Base-by-base conservation (phyloP, 2,888 invertebrate species). In the Rotaria socialis region DNA sequence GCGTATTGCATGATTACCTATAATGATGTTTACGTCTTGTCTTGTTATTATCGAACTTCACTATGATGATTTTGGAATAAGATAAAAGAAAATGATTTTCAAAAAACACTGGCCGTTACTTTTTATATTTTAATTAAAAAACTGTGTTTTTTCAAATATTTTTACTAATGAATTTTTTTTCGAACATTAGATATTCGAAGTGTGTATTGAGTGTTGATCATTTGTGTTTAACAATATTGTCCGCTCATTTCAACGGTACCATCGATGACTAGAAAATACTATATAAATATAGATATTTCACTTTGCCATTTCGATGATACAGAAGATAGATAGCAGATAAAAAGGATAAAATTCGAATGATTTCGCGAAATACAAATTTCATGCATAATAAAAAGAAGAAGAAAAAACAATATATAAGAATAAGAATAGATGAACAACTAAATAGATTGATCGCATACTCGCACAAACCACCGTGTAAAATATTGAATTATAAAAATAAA, bases 381-480 rank as follows among this genome's bases (percentile, higher is more conserved):
- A 67, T 35, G 67, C 67, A 67, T 4, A 50, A 11, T 50, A 50
- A 50, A 50, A 50, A 3, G 50, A 50, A 8, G 35, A 67, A 14
- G 35, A 67, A 35, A 19, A 67, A 1, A 67, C 16, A 14, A 10
- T 3, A 60, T 55, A 19, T 22, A 47, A 80, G 7, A 80, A 47
- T 35, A 47, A 80, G 24, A 80, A 47, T 14, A 75, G 14, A 41
- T 47, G 75, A 80, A 80, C 43, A 80, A 10, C 19, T 24, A 80
- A 8, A 80, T n/a, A 67, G 35, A 67, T 67, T 67, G 67, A 67
- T 67, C 35, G 75, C 75, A 80, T 80, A 16, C 47, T 80, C 47
- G 47, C 47, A 80, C 47, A 80, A 43, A 24, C 75, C 75, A 80
- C 75, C 75, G 50, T 19, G 11, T 16, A 16, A 80, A 80, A 10